Evolutionary conservation across 1,140 invertebrate species (phyloP), one percentile per base, ranked within the genome.

Genomic region (Penaeus vannamei): DNA sequence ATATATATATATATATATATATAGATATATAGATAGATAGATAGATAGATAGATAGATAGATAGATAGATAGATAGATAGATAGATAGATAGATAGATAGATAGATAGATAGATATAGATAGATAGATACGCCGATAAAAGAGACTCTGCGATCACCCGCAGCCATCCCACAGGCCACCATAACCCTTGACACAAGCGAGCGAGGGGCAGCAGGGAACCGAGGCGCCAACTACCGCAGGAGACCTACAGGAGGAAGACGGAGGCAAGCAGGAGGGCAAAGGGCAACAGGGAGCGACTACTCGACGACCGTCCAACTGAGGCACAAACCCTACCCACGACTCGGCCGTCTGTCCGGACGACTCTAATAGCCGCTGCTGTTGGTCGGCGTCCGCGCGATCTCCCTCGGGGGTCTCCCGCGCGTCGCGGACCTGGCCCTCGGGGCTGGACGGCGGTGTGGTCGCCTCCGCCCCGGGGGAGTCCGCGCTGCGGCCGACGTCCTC

Each of bases 281-380:
- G 22, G 42, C 23, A 42, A 69, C 84, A 46, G 46, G 80, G 23
- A 36, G 76, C 17, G 36, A n/a, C 42, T 17, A 32, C 29, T 62
- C 46, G 22, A 66, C 22, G 84, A 53, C 53, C 12, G 17, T 53
- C 53, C 17, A 53, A 53, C 53, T 53, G 12, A 53, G 53, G 53
- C 53, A 53, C 8, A 53, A 53, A 84, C 64, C 86, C 59, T 88
- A 89, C 87, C 87, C 87, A 89, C 23, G 87, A 89, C 60, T 76
- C 72, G 36, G 22, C 76, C 2, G 29, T 79, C 26, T 79, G 76
- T 3, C 82, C 61, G 1, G 87, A 79, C 82, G 66, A 69, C 5
- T 84, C 87, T 66, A 89, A 46, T n/a, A 89, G n/a, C 17, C 69
- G 82, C 26, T 84, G 60, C 32, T 84, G 60, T 59, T 62, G 64